Evolutionary conservation across 2,113 vertebrate genomes (phyloP).

Genomic region (Clinocottus analis): DNA sequence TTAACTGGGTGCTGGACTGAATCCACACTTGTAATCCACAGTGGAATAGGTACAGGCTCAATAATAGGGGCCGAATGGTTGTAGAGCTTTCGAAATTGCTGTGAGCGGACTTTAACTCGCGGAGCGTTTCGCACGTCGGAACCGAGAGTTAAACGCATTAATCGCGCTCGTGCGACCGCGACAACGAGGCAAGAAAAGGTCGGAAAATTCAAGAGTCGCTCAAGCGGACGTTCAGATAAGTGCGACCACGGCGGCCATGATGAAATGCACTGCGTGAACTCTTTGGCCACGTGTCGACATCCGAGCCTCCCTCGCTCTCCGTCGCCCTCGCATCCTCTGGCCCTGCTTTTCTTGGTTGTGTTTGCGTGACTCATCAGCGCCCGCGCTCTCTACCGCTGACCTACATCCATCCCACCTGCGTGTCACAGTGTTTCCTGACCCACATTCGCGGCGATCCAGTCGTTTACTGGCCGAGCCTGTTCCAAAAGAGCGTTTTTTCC

Average conservation of each 20-base stretch:
- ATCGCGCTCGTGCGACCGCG: neutral
- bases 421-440: slow-evolving; percentile 62
- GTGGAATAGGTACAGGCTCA: neutral
- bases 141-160: neutral
- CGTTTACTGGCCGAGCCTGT: slow-evolving; percentile 28
- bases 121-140: no score
- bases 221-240: slow-evolving; percentile 2
- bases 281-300: neutral
- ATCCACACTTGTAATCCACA: slow-evolving; percentile 19
- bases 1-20: slow-evolving; percentile 28
- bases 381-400: slow-evolving; percentile 57
- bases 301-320: neutral
- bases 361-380: slow-evolving; percentile 64
- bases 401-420: slow-evolving; percentile 72
- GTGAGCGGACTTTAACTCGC: neutral
- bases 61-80: neutral
- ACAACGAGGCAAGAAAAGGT: neutral
- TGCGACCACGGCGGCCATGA: neutral
- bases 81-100: neutral
- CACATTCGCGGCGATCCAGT: slow-evolving; percentile 62
- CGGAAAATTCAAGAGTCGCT: neutral
- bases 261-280: slow-evolving; percentile 5
- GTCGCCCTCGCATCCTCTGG: neutral
- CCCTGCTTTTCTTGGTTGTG: slow-evolving; percentile 3
- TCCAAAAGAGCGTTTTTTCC: slow-evolving; percentile 18